These are phyloP conservation scores for Drosophila hamatofila DNA, from an alignment of 2,888 invertebrate species.

Conservation along the genomic window DNA sequence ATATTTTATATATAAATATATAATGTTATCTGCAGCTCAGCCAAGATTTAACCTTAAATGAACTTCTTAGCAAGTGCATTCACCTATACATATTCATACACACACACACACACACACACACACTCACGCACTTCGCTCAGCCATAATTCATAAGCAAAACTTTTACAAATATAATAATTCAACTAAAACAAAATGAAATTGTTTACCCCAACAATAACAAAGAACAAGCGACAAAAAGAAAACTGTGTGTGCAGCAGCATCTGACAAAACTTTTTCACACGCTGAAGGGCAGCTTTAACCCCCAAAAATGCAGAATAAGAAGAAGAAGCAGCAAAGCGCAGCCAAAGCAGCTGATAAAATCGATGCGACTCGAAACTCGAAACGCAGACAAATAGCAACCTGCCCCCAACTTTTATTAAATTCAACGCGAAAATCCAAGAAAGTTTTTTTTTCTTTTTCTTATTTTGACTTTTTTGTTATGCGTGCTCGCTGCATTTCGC, in stretches of 20 bases:
- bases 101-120: not conserved
- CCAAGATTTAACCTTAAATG: constrained; percentile 40
- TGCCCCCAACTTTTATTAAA: not conserved
- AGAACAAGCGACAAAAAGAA: constrained; percentile 25
- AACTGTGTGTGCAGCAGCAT: constrained; percentile 65
- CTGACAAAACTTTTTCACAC: constrained; percentile 60
- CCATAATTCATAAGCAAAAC: constrained; percentile 78
- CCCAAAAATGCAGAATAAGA: not conserved
- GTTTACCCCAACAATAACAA: constrained; percentile 21
- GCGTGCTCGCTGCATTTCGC: constrained; percentile 49
- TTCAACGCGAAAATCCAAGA: constrained; percentile 4
- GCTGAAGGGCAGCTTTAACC: constrained; percentile 44
- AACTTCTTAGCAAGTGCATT: constrained; percentile 47
- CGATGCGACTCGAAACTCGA: constrained; percentile 14
- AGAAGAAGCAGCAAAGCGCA: constrained; percentile 2
- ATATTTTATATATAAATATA: not conserved
- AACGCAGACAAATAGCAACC: constrained; percentile 12
- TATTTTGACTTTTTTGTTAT: constrained; percentile 26
- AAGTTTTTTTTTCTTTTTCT: not conserved
- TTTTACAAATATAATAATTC: constrained; percentile 79
- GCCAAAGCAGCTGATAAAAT: constrained; percentile 36
- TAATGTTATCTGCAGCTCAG: constrained; percentile 1
- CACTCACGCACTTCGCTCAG: constrained; percentile 9
- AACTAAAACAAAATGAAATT: constrained; percentile 69
- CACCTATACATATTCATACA: not conserved